Conservation (phyloP, 1,140 invertebrate genomes). For the Ditylenchus dipsaci region DNA sequence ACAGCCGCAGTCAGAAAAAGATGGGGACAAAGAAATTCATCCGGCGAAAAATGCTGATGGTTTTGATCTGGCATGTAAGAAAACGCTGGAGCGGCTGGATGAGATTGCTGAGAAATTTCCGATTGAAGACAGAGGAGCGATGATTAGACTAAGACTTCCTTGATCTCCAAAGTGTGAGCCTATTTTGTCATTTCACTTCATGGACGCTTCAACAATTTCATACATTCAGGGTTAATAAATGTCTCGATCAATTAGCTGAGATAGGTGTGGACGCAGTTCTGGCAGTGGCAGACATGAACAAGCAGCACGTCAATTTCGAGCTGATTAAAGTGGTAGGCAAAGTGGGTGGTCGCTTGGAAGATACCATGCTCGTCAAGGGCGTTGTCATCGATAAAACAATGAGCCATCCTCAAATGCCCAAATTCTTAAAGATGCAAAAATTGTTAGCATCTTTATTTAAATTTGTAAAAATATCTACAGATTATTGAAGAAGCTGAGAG, state of each 20-base stretch:
- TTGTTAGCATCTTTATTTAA: background rate
- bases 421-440: conserved; percentile 45
- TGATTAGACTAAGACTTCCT: conserved; percentile 92
- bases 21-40: conserved; percentile 97
- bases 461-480: conserved; percentile 60
- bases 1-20: too few relatives aligned
- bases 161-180: conserved; percentile 96
- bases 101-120: conserved; percentile 82
- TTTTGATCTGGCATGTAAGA: conserved; percentile 90
- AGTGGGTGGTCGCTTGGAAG: conserved; percentile 92
- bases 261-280: conserved; percentile 95
- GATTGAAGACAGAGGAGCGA: conserved; percentile 78
- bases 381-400: conserved; percentile 98
- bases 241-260: conserved; percentile 90
- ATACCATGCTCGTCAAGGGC: conserved; percentile 89
- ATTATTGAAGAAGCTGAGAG: conserved; percentile 95
- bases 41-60: conserved; percentile 98
- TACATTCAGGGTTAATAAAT: conserved; percentile 58
- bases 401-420: conserved; percentile 96
- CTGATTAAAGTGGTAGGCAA: conserved; percentile 97
- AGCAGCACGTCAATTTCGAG: conserved; percentile 96
- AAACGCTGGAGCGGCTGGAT: conserved; percentile 79
- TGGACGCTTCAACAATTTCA: background rate
- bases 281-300: conserved; percentile 84
- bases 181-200: conserved; percentile 14